phyloP scores from a whole-genome alignment of 2,797 vertebrate species.

The Tapera naevia region DNA sequence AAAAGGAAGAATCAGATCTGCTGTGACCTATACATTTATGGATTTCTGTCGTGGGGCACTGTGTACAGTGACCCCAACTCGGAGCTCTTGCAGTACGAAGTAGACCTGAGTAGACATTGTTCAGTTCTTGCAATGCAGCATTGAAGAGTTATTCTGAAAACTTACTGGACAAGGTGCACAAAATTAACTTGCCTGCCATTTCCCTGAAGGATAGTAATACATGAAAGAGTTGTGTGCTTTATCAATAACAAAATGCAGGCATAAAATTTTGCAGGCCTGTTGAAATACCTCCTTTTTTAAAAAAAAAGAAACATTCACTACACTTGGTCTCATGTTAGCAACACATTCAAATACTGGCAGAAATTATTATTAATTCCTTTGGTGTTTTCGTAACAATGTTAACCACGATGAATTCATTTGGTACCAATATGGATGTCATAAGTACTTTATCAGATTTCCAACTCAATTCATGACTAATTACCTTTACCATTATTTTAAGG shows the following conservation, averaged over 20 bases:
- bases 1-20: neutral
- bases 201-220: neutral
- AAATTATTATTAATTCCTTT: conserved; percentile 62
- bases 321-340: conserved; percentile 13
- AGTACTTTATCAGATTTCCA: conserved; percentile 68
- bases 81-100: neutral
- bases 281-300: neutral
- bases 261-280: neutral
- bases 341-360: conserved; percentile 34
- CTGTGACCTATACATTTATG: neutral
- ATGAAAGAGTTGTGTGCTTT: neutral
- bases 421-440: conserved; percentile 61
- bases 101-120: neutral
- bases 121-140: neutral
- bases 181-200: neutral
- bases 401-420: conserved; percentile 67
- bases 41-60: neutral
- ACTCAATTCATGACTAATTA: conserved; percentile 57
- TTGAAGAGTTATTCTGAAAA: neutral
- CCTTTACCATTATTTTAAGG: conserved; percentile 65
- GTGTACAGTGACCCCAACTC: neutral
- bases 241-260: neutral
- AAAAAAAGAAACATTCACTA: neutral
- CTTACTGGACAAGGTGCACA: neutral
- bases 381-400: conserved; percentile 42